Conservation (phyloP, 2,888 invertebrate species). For the Drosophila kambysellisi region DNA sequence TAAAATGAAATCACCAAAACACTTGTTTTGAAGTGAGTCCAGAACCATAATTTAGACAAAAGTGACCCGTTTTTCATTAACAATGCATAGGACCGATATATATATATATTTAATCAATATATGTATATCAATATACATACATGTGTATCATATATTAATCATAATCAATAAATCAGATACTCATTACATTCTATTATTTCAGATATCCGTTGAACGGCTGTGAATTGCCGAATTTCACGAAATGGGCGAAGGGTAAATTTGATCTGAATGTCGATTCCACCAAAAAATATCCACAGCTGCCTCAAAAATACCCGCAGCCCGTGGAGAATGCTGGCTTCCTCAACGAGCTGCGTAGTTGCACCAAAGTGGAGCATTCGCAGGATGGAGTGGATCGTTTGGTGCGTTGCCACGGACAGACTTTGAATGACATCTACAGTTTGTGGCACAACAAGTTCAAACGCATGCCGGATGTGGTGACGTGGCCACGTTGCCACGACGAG, state of each 20-base stretch:
- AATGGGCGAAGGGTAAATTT: slow-evolving; percentile 92
- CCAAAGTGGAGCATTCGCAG: slow-evolving; percentile 87
- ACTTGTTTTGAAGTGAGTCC: too few relatives aligned
- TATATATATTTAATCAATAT: background rate
- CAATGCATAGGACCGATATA: background rate
- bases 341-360: slow-evolving; percentile 86
- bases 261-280: slow-evolving; percentile 87
- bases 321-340: slow-evolving; percentile 88
- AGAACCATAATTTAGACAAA: too few relatives aligned
- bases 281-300: slow-evolving; percentile 86
- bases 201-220: slow-evolving; percentile 91
- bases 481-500: slow-evolving; percentile 95
- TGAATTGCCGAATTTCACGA: slow-evolving; percentile 91
- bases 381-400: slow-evolving; percentile 94
- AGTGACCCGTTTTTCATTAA: background rate
- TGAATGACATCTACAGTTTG: slow-evolving; percentile 94
- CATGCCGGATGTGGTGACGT: slow-evolving; percentile 97
- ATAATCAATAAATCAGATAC: background rate
- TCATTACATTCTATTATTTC: slow-evolving; percentile 19
- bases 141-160: too few relatives aligned
- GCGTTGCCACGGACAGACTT: slow-evolving; percentile 96
- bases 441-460: slow-evolving; percentile 91
- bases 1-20: too few relatives aligned
- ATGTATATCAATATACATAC: too few relatives aligned
- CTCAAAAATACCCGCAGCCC: slow-evolving; percentile 89